Evolutionary conservation across 2,113 vertebrate species (phyloP), one percentile per base, ranked within the genome.

Genomic region (Peromyscus leucopus): DNA sequence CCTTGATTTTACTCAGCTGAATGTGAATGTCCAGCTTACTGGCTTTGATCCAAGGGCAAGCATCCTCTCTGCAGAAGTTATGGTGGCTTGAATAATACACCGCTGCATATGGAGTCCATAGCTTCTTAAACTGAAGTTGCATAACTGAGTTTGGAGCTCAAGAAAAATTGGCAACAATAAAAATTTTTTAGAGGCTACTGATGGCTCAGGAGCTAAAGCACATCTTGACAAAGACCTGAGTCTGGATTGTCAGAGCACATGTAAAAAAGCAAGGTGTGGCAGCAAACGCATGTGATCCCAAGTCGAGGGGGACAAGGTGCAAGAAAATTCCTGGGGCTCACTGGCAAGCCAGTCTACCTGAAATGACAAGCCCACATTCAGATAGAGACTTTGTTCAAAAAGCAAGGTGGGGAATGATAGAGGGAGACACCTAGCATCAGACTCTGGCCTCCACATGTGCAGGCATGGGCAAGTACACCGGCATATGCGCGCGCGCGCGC

Each of bases 401-500:
- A 13, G 0, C 26, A 22, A 76, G 22, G 39, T 76, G n/a, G 74
- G 22, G 9, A 76, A 46, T 78, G 42, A 48, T 48, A 78, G 75
- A 48, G 12, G 75, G 48, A 78, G 26, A 48, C 26, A 46, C 42
- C 24, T 28, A 42, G 19, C 42, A 46, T 26, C 22, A 46, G 46
- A 42, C 74, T 76, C 22, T 46, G 22, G 22, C 74, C 22, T 42
- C 74, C 39, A 46, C 42, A 42, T 76, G 22, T 26, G 17, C 4
- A 26, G 9, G 7, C 74, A 46, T 26, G 74, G 74, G 11, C 74
- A 46, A 12, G 42, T 76, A 39, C 74, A 28, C 42, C 39, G 26
- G 39, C 39, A 46, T 24, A 8, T 13, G 4, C 39, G 1, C 4
- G 1, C 22, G 1, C 7, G 2, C 69, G 6, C 36, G 12, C 28